These are phyloP conservation scores for Agrotis segetum DNA, from an alignment of 2,888 invertebrate species.

Conservation along the genomic window DNA sequence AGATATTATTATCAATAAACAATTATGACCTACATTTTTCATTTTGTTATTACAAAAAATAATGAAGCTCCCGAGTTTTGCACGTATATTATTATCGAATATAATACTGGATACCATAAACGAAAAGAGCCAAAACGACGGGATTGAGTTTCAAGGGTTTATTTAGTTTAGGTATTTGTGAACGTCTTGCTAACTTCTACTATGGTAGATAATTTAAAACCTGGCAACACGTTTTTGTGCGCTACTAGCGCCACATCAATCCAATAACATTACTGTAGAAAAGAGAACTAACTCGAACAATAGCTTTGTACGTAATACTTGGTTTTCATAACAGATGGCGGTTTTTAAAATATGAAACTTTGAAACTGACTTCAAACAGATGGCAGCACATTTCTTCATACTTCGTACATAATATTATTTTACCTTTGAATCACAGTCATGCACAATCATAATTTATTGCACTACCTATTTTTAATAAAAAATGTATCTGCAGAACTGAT, in stretches of 20 bases:
- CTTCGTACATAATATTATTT: no score
- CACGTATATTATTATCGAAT: no score
- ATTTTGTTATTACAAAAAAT: no score
- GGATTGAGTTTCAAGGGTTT: neutral
- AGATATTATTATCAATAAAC: no score
- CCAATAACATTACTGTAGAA: no score
- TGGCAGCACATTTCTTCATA: conserved; percentile 53
- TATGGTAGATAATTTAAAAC: conserved; percentile 5
- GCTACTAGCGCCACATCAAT: conserved; percentile 28
- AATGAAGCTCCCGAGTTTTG: no score
- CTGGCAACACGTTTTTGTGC: conserved; percentile 1
- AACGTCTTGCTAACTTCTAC: neutral
- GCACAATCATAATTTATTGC: neutral
- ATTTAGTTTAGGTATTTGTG: neutral
- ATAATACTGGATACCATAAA: no score
- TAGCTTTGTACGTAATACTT: neutral
- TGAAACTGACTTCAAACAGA: conserved; percentile 1
- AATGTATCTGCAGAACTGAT: neutral
- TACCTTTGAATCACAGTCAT: no score
- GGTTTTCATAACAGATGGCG: conserved; percentile 28
- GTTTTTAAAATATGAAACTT: neutral
- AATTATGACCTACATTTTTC: no score
- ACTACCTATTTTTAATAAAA: neutral
- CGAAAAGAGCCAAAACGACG: neutral
- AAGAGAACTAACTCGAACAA: conserved; percentile 13